Base-by-base conservation (phyloP, 2,113 vertebrate species). In the Theropithecus gelada region DNA sequence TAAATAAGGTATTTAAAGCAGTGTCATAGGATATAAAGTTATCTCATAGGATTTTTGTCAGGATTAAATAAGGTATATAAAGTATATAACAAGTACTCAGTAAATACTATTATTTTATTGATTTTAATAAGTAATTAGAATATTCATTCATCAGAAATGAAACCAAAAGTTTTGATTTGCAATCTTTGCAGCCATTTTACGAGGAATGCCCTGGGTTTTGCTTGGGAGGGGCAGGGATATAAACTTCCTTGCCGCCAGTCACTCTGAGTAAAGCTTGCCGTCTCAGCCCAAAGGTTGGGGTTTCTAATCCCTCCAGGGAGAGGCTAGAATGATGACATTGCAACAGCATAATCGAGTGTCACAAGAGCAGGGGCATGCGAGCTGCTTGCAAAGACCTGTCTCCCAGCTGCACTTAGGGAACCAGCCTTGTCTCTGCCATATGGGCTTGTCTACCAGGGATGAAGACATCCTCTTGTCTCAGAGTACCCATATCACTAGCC, bases 281-380 rank as follows among this genome's bases (percentile, higher is more conserved):
- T 50, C 88, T 94, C 20, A 32, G 57, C 82, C 50, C 50, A 4
- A 43, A 84, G 88, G n/a, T 23, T 52, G 86, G 22, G 45, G 78
- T 89, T 66, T 88, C 38, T 73, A 1, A 20, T 43, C 92, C 87
- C 92, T 86, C 45, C 25, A 78, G 96, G 92, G 80, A 93, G 25
- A 43, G 18, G n/a, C 86, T 18, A n/a, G 90, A 35, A 32, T 83
- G 95, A 86, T 0, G n/a, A 70, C 94, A 75, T 38, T 7, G 22
- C 7, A 30, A 32, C 48, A 1, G 32, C 17, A 5, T 40, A 45
- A 52, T 23, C 66, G 40, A 43, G 23, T 35, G 59, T 90, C 87
- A 55, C 10, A 8, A 27, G 35, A 25, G 50, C 86, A 27, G 14
- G 88, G 40, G 7, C 38, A 43, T 55, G 6, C n/a, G 6, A 50